Base-by-base conservation (phyloP, 1,140 invertebrate species). In the Drosophila orosa region DNA sequence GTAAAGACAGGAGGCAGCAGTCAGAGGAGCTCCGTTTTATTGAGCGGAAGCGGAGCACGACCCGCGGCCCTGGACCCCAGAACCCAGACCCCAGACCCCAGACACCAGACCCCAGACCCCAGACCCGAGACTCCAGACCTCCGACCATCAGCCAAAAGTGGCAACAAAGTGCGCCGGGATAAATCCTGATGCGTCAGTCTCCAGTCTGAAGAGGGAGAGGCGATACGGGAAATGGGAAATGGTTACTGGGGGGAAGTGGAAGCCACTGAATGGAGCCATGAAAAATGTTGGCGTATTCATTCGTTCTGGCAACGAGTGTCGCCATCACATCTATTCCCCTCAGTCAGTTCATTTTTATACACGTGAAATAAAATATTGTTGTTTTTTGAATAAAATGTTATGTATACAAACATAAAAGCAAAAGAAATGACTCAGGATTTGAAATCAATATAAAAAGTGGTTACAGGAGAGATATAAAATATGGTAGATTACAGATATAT, bases 241-340 rank as follows among this genome's bases (percentile, higher is more conserved):
- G 60, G 19, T 22, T 52, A n/a, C 48, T 52, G 48, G 9, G 17
- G 19, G 22, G 40, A 40, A 59, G 56, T 67, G 60, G 45, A 39
- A 55, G 44, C 45, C 71, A 65, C 61, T 69, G 68, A 86, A 85
- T 87, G 75, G 69, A 79, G 83, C 71, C 83, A 86, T 86, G 83
- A 86, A 87, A 86, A 79, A 86, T 86, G 83, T 69, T 56, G 75
- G 61, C 68, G 65, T 76, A 82, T 82, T 84, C 75, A 66, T 75
- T 79, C 61, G 61, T 29, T 45, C 44, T 42, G 74, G 61, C 78
- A 63, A 40, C 35, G 79, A 71, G 58, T 73, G 58, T 67, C 72
- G 29, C 76, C 79, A 61, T 48, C 74, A 47, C 60, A 65, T 67
- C 65, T 65, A 54, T 44, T 19, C 54, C 39, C 7, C 52, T 24